Evolutionary conservation across 2,113 vertebrate genomes (phyloP).

Genomic region (Lepus timidus): DNA sequence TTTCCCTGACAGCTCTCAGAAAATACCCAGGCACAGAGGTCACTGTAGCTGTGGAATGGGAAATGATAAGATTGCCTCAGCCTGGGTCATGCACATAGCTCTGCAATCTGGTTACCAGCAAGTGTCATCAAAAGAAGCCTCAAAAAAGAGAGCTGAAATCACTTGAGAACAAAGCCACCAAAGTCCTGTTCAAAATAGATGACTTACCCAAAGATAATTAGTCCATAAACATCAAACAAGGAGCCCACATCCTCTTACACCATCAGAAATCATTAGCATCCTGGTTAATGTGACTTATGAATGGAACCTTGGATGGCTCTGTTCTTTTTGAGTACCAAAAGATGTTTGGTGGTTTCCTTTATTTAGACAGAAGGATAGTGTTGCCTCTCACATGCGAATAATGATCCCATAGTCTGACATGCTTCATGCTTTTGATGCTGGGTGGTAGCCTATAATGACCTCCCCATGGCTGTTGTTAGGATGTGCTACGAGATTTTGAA

Average conservation of each 20-base stretch:
- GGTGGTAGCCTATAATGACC: background rate
- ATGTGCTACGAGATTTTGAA: slow-evolving; percentile 36
- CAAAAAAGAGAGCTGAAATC: background rate
- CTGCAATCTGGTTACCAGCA: slow-evolving; percentile 35
- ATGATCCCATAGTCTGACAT: background rate
- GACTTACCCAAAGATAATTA: background rate
- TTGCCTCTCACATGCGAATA: background rate
- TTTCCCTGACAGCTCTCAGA: background rate
- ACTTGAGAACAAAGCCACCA: background rate
- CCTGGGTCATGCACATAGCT: background rate
- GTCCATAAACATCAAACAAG: background rate
- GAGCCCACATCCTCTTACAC: background rate
- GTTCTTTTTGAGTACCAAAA: slow-evolving; percentile 16
- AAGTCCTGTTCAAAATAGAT: background rate
- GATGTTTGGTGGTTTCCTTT: slow-evolving; percentile 44
- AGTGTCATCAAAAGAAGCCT: background rate
- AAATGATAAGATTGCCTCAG: background rate
- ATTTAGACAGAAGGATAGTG: background rate
- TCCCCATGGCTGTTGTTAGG: background rate
- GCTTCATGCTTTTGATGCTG: background rate
- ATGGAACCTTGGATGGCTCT: background rate
- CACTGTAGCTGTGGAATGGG: background rate
- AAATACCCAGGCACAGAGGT: background rate
- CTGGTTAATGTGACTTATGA: background rate
- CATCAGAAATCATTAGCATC: slow-evolving; percentile 1